Base-by-base conservation (phyloP, 2,888 invertebrate species). In the Ornithoptera alexandrae region DNA sequence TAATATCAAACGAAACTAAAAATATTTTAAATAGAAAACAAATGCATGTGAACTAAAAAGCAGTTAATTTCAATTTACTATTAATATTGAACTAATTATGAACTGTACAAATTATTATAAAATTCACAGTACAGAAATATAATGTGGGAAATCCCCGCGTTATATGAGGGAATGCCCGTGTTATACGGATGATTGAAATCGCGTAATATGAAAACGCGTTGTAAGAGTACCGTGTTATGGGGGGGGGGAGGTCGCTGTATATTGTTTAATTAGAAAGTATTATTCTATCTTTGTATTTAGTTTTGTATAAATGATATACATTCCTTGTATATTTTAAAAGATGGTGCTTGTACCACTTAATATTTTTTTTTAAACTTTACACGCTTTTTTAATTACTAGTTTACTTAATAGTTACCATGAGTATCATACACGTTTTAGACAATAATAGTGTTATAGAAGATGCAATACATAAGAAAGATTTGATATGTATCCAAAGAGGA, bases 391-490 rank as follows among this genome's bases (percentile, higher is more conserved):
- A 30, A 8, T 62, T 2, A 10, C 20, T 67, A 62, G n/a, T 62
- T 30, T 62, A 62, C 46, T 15, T 59, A 50, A 50, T 66, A 66
- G 66, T 66, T 70, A 70, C 70, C 66, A 70, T 64, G n/a, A 42
- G n/a, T 36, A 63, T 56, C 65, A 42, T 60, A n/a, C 50, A 70
- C 20, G 39, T 70, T 20, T 42, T 67, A 64, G 70, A 70, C 70
- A 70, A 67, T 67, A 67, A 67, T 63, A 50, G 20, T 46, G 46
- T 69, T 64, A n/a, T 60, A 64, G 63, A 50, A 56, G 60, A 53
- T 24, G 39, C 36, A 39, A 63, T 63, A 65, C 57, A 57, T 36
- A 39, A 53, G 50, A 60, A 53, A 59, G n/a, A 20, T 3, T 67
- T 20, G 50, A 53, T 12, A 24, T 62, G 10, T 62, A 60, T 62